Percentiles rank a stretch among this genome's conserved stretches.
These are phyloP conservation scores for Caenorhabditis wallacei DNA, from an alignment of 2,888 invertebrate genomes.

Conservation along the genomic window DNA sequence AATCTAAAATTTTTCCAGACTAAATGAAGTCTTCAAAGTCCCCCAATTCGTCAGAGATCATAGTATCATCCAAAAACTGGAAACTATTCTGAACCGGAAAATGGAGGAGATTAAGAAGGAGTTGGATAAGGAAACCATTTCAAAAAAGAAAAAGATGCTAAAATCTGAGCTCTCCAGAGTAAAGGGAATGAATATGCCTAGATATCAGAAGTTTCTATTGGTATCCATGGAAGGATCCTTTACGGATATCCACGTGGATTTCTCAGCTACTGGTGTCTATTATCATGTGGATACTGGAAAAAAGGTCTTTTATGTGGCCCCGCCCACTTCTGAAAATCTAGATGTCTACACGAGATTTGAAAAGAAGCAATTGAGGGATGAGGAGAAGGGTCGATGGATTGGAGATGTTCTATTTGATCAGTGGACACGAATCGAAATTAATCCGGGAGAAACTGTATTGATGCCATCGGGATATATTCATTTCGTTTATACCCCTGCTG, in stretches of 20 bases:
- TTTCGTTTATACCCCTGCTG: background rate
- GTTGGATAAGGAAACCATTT: background rate
- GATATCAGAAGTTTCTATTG: background rate
- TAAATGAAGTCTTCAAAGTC: background rate
- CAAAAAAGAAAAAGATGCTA: too few relatives aligned
- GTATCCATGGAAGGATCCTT: background rate
- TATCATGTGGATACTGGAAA: constrained; percentile 7
- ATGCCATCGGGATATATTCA: constrained; percentile 1
- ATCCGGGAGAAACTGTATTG: background rate
- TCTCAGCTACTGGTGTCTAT: background rate
- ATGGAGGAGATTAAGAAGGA: background rate
- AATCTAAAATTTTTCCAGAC: background rate
- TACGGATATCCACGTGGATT: background rate
- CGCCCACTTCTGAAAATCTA: background rate
- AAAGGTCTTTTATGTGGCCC: constrained; percentile 1
- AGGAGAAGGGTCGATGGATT: background rate
- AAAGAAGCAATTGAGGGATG: too few relatives aligned
- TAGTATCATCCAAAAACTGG: background rate
- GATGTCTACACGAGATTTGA: background rate
- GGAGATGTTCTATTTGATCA: background rate
- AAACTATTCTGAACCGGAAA: background rate
- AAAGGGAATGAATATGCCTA: background rate
- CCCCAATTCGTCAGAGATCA: background rate
- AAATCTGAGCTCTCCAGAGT: too few relatives aligned
- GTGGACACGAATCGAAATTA: constrained; percentile 1